Evolutionary conservation across 2,797 vertebrate species (phyloP).

Genomic region (Enteromius treurensis): DNA sequence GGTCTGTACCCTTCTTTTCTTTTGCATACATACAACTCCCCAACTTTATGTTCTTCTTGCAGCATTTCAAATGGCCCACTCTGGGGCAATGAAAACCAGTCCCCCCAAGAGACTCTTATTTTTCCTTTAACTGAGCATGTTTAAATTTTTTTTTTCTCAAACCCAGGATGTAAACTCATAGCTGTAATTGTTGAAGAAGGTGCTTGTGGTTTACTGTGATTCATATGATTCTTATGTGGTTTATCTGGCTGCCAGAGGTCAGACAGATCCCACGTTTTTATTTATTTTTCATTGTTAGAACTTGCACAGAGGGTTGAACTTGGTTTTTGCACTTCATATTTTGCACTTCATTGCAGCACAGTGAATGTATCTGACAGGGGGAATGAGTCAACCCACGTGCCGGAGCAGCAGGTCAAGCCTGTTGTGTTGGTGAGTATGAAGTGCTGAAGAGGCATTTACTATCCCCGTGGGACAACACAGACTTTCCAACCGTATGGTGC

Average conservation of each 20-base stretch:
- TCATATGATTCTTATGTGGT: slow-evolving; percentile 71
- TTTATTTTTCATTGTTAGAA: slow-evolving; percentile 64
- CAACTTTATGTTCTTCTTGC: slow-evolving; percentile 70
- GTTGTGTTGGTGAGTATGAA: slow-evolving; percentile 8
- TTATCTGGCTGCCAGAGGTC: slow-evolving; percentile 71
- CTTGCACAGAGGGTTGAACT: slow-evolving; percentile 49
- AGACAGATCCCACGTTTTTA: slow-evolving; percentile 62
- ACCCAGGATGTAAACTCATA: slow-evolving; percentile 68
- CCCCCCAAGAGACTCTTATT: slow-evolving; percentile 64
- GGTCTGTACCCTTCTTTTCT: slow-evolving; percentile 79
- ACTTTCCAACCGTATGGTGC: background rate
- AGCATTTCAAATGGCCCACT: slow-evolving; percentile 72
- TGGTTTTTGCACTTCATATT: slow-evolving; percentile 13
- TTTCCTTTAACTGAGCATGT: slow-evolving; percentile 60
- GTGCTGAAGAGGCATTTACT: background rate
- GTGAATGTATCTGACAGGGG: slow-evolving; percentile 15
- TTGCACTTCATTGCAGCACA: background rate
- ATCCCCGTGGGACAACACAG: background rate
- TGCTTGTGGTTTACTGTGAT: slow-evolving; percentile 70
- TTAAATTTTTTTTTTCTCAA: slow-evolving; percentile 58
- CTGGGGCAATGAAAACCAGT: slow-evolving; percentile 74
- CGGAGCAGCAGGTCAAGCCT: slow-evolving; percentile 11
- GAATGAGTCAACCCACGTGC: background rate
- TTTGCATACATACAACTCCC: slow-evolving; percentile 61
- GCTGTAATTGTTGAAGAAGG: slow-evolving; percentile 69